These are phyloP conservation scores for Maniola jurtina DNA, from an alignment of 1,140 invertebrate genomes.

Conservation along the genomic window DNA sequence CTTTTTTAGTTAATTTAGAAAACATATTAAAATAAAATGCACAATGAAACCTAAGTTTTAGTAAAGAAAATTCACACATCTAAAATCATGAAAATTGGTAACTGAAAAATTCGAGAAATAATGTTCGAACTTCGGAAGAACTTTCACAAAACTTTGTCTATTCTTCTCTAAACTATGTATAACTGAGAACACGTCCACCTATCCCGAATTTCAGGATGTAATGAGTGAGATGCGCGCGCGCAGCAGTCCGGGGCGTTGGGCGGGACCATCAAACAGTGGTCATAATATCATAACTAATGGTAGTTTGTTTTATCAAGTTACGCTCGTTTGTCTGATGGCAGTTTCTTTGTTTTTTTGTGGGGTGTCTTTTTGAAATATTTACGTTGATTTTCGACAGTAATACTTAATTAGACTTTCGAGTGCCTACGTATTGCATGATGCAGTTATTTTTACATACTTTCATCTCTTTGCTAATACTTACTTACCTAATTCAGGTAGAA, in stretches of 20 bases:
- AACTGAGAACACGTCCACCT: not conserved
- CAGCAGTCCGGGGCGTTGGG: conserved; percentile 13
- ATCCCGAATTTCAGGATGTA: not conserved
- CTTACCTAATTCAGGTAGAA: too few species aligned
- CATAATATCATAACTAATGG: not conserved
- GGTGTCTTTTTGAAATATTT: conserved; percentile 1
- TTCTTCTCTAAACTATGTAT: not conserved
- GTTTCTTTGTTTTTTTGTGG: conserved; percentile 4
- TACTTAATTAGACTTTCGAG: not conserved
- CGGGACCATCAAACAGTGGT: conserved; percentile 6
- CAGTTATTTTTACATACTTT: too few species aligned
- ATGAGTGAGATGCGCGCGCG: conserved; percentile 10
- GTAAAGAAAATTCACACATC: too few species aligned
- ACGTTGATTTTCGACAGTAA: not conserved
- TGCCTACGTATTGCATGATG: not conserved
- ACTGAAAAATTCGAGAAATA: too few species aligned
- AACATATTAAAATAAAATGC: too few species aligned
- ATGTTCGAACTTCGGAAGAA: too few species aligned
- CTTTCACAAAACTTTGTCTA: too few species aligned
- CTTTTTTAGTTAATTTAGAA: too few species aligned
- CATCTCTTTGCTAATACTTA: too few species aligned
- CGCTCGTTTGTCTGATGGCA: conserved; percentile 5
- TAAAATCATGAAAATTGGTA: too few species aligned
- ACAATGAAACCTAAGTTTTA: too few species aligned
- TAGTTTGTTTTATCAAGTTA: conserved; percentile 1